These are phyloP conservation scores for Pollenia amentaria DNA, from an alignment of 2,888 invertebrate species.

Conservation along the genomic window DNA sequence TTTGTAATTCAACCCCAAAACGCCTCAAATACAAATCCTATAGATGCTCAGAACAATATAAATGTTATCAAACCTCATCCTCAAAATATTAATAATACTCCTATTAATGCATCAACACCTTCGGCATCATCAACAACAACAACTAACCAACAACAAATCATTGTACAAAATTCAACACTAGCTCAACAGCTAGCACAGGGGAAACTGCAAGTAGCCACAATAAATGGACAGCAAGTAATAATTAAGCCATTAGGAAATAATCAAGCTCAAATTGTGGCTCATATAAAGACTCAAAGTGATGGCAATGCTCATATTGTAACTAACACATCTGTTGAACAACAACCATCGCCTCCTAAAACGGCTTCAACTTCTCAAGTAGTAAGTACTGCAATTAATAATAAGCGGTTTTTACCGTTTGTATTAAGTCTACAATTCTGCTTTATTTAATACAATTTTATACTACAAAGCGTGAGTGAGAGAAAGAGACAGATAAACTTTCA, in stretches of 20 bases:
- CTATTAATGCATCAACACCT: slow-evolving; percentile 67
- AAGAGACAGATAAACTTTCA: too few relatives aligned
- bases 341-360: slow-evolving; percentile 70
- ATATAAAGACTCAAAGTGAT: slow-evolving; percentile 87
- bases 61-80: slow-evolving; percentile 71
- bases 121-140: slow-evolving; percentile 74
- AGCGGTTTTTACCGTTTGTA: too few relatives aligned
- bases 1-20: slow-evolving; percentile 79
- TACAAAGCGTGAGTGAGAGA: too few relatives aligned
- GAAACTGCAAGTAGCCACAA: slow-evolving; percentile 92
- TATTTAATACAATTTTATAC: background rate
- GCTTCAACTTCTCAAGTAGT: slow-evolving; percentile 58
- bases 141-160: slow-evolving; percentile 87
- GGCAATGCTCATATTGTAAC: slow-evolving; percentile 84
- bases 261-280: slow-evolving; percentile 91
- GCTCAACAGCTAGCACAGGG: slow-evolving; percentile 93
- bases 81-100: slow-evolving; percentile 76
- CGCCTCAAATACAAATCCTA: slow-evolving; percentile 75
- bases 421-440: too few relatives aligned
- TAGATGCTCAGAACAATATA: slow-evolving; percentile 80
- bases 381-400: background rate
- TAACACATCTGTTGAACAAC: slow-evolving; percentile 79
- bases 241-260: slow-evolving; percentile 92
- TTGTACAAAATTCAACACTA: slow-evolving; percentile 90
- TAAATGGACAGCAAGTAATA: slow-evolving; percentile 94